These are phyloP conservation scores for Centruroides sculpturatus DNA, from an alignment of 1,140 invertebrate species.

Conservation along the genomic window DNA sequence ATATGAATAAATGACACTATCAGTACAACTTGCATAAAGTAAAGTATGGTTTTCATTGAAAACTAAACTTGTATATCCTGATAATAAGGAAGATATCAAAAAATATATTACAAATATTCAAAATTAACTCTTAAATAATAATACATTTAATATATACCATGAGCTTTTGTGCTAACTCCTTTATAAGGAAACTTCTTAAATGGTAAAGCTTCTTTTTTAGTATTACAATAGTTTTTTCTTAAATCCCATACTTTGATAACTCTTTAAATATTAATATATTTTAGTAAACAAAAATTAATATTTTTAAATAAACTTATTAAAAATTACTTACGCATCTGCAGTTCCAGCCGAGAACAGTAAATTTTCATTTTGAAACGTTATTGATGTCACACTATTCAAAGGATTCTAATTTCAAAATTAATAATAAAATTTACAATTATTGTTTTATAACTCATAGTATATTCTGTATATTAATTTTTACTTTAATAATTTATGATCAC, in stretches of 20 bases:
- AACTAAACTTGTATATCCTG: slow-evolving; percentile 55
- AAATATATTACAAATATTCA: no score
- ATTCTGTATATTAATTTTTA: no score
- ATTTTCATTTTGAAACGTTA: slow-evolving; percentile 60
- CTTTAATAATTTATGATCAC: no score
- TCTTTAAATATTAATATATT: slow-evolving; percentile 21
- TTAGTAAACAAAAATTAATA: slow-evolving; percentile 2
- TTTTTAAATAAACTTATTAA: neutral
- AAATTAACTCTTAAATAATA: no score
- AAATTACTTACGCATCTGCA: slow-evolving; percentile 48
- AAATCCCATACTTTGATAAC: slow-evolving; percentile 74
- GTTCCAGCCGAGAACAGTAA: slow-evolving; percentile 63
- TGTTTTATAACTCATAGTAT: no score
- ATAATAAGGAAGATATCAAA: no score
- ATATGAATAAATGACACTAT: slow-evolving; percentile 69
- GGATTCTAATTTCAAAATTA: no score
- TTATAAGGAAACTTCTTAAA: slow-evolving; percentile 52
- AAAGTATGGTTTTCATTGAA: slow-evolving; percentile 48
- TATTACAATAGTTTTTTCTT: slow-evolving; percentile 52
- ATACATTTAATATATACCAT: slow-evolving; percentile 23
- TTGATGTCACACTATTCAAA: slow-evolving; percentile 50
- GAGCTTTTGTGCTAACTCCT: slow-evolving; percentile 44
- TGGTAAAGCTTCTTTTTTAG: slow-evolving; percentile 49
- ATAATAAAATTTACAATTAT: no score
- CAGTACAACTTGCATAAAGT: slow-evolving; percentile 74